Evolutionary conservation across 2,888 invertebrate genomes (phyloP).

Genomic region (Calameuta idolon): DNA sequence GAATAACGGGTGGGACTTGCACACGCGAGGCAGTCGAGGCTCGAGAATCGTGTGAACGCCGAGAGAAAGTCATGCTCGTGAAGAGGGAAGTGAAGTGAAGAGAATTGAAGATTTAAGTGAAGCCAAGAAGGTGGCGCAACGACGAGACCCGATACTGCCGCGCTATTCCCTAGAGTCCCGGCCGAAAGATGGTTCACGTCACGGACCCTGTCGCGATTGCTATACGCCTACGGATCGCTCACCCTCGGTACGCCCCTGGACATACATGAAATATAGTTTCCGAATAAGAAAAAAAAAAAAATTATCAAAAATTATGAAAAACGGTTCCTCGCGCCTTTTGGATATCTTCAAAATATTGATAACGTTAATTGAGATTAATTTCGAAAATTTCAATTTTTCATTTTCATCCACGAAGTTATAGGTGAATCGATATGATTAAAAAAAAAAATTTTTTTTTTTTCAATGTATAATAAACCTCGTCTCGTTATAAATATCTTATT

Average conservation of each 20-base stretch:
- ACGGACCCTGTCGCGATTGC: neutral
- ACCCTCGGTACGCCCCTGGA: neutral
- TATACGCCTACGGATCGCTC: neutral
- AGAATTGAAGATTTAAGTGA: neutral
- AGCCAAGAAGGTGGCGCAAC: slow-evolving; percentile 1
- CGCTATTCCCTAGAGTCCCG: neutral
- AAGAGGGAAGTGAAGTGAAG: neutral
- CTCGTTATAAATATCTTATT: too few relatives aligned
- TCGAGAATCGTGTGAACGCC: slow-evolving; percentile 6
- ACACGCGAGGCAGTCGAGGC: neutral
- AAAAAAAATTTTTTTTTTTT: too few relatives aligned
- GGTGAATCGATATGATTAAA: too few relatives aligned
- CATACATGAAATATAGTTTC: too few relatives aligned
- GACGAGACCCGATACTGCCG: neutral
- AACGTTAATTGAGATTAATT: too few relatives aligned
- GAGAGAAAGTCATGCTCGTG: neutral
- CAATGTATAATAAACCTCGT: too few relatives aligned
- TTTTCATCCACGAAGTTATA: too few relatives aligned
- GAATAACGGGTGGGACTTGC: neutral
- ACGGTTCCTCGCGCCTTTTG: too few relatives aligned
- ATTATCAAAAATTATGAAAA: too few relatives aligned
- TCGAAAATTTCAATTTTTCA: too few relatives aligned
- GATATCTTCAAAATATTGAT: too few relatives aligned
- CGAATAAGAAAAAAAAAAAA: too few relatives aligned
- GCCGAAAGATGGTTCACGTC: neutral